phyloP scores from a whole-genome alignment of 1,140 invertebrate species.

The Musca domestica region DNA sequence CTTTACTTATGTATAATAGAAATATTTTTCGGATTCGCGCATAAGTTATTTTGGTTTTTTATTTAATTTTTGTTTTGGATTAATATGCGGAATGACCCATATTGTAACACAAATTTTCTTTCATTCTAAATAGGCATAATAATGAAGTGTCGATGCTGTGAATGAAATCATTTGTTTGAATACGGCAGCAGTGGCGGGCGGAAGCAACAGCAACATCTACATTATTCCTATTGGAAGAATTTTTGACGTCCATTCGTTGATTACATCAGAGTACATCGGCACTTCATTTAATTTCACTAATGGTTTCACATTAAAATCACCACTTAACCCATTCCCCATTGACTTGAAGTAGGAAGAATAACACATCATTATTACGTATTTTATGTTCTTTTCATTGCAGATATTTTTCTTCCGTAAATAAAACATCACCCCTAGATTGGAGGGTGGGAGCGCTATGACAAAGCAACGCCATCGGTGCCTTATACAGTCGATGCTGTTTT shows the following conservation, averaged over 20 bases:
- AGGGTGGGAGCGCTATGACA: not conserved
- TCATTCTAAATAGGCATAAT: not conserved
- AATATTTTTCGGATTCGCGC: too few relatives aligned
- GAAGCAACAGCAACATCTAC: too few relatives aligned
- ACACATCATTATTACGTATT: not conserved
- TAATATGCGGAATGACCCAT: not conserved
- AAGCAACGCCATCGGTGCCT: conserved; percentile 18
- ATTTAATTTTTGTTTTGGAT: not conserved
- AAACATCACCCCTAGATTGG: not conserved
- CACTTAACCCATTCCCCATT: too few relatives aligned
- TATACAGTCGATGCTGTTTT: not conserved
- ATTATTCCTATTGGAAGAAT: too few relatives aligned
- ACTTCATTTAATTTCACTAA: too few relatives aligned
- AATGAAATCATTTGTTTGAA: conserved; percentile 16
- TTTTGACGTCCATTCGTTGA: too few relatives aligned
- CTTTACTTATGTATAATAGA: too few relatives aligned
- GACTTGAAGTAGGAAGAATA: too few relatives aligned
- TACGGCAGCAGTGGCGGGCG: not conserved
- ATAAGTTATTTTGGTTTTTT: too few relatives aligned
- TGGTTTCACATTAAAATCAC: too few relatives aligned
- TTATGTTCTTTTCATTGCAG: not conserved
- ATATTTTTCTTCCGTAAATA: not conserved
- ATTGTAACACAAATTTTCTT: not conserved
- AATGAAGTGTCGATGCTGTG: conserved; percentile 9
- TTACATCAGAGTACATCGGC: too few relatives aligned